These are phyloP conservation scores for Agrilus cyanescens DNA, from an alignment of 2,888 invertebrate genomes.

Conservation along the genomic window DNA sequence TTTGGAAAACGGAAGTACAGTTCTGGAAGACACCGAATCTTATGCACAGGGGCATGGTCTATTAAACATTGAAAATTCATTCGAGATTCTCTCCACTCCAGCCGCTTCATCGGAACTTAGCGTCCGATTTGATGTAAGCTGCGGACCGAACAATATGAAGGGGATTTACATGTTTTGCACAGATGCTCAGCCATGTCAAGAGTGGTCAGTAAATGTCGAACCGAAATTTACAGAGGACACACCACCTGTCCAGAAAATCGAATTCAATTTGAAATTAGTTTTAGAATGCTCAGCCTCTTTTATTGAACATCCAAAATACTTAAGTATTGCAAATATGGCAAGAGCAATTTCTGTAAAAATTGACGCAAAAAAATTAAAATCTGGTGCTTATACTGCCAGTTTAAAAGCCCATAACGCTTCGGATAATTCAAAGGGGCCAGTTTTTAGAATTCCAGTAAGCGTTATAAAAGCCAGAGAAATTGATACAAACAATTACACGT, in stretches of 20 bases:
- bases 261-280: constrained; percentile 71
- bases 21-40: constrained; percentile 61
- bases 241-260: constrained; percentile 54
- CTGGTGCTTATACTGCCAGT: constrained; percentile 71
- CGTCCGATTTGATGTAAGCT: constrained; percentile 58
- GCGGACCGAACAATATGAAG: constrained; percentile 54
- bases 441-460: constrained; percentile 86
- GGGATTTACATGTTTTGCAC: constrained; percentile 79
- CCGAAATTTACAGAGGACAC: constrained; percentile 59
- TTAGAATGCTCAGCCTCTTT: constrained; percentile 64
- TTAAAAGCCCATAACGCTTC: constrained; percentile 76
- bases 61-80: constrained; percentile 83
- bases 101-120: constrained; percentile 55
- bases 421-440: constrained; percentile 73
- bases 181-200: constrained; percentile 51
- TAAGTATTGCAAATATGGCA: constrained; percentile 72
- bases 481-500: constrained; percentile 26
- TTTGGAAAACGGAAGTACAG: constrained; percentile 77
- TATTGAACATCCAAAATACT: constrained; percentile 67
- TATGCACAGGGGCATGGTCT: constrained; percentile 92
- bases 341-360: constrained; percentile 65
- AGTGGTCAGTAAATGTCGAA: constrained; percentile 68
- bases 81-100: constrained; percentile 62
- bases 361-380: constrained; percentile 57
- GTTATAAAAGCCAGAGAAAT: constrained; percentile 63